These are phyloP conservation scores for Potamilus streckersoni DNA, from an alignment of 1,140 invertebrate species.

Conservation along the genomic window DNA sequence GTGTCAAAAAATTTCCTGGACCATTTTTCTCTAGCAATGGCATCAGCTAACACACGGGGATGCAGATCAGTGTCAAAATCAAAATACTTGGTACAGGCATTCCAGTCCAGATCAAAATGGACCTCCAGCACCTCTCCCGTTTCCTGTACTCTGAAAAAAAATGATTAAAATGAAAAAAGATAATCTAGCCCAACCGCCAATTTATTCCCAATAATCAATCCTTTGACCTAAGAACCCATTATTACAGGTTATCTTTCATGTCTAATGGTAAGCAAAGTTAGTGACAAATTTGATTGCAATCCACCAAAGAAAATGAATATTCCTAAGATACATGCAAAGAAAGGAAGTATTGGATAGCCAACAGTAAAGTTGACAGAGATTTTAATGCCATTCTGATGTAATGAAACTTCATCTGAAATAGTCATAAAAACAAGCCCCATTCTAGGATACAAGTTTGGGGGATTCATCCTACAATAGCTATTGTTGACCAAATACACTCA, in stretches of 20 bases:
- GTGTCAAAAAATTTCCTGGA: conserved; percentile 75
- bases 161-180: not conserved
- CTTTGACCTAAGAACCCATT: not conserved
- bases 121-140: conserved; percentile 52
- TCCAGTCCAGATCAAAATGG: conserved; percentile 62
- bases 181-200: not conserved
- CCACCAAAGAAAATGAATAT: not conserved
- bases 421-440: too few relatives aligned
- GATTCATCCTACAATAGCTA: too few relatives aligned
- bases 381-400: too few relatives aligned
- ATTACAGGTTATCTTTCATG: not conserved
- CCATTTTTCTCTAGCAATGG: conserved; percentile 77
- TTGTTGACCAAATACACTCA: too few relatives aligned
- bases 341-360: too few relatives aligned
- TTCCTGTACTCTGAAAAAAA: conserved; percentile 41
- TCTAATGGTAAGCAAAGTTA: not conserved
- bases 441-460: too few relatives aligned
- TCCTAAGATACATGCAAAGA: not conserved
- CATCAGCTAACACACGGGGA: conserved; percentile 71
- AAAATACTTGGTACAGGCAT: conserved; percentile 68
- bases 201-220: not conserved
- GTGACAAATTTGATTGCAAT: not conserved
- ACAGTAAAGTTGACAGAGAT: too few relatives aligned
- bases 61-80: conserved; percentile 78
- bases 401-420: too few relatives aligned